Evolutionary conservation across 2,797 vertebrate species (phyloP).

Genomic region (Cynopterus sphinx): DNA sequence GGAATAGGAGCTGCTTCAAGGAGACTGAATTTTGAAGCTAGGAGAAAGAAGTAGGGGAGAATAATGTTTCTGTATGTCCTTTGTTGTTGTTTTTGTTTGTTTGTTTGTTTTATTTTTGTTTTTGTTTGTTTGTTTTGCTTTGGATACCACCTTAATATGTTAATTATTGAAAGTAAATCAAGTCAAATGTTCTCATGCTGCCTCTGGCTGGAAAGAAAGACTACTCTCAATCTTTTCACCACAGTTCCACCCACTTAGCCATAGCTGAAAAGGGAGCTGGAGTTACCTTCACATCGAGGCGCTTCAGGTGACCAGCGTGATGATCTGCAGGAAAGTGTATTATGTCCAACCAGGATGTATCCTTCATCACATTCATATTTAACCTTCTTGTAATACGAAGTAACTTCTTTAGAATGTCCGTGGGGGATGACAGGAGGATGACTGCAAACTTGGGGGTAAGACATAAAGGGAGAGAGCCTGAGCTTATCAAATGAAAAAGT

Average conservation of each 20-base stretch:
- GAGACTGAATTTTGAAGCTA: neutral
- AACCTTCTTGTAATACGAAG: fast-evolving
- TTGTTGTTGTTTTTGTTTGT: too few species aligned
- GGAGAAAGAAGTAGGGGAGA: neutral
- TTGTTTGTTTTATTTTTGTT: too few species aligned
- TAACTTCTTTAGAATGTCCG: fast-evolving
- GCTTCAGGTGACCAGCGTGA: neutral
- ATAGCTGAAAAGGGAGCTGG: neutral
- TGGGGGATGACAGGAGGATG: constrained; percentile 9
- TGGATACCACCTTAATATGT: too few species aligned
- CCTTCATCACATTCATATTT: constrained; percentile 54
- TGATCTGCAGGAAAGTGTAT: fast-evolving
- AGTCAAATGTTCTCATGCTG: neutral
- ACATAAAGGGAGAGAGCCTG: neutral
- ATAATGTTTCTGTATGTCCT: neutral
- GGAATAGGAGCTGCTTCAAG: neutral
- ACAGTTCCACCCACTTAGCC: neutral
- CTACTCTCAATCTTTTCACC: neutral
- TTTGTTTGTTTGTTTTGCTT: too few species aligned
- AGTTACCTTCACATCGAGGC: constrained; percentile 72
- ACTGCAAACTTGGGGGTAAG: neutral
- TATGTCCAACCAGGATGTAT: constrained; percentile 41
- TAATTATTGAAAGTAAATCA: neutral
- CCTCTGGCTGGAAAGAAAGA: neutral
- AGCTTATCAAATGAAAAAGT: neutral